phyloP scores from a whole-genome alignment of 2,113 vertebrate genomes.

The Peromyscus polionotus region DNA sequence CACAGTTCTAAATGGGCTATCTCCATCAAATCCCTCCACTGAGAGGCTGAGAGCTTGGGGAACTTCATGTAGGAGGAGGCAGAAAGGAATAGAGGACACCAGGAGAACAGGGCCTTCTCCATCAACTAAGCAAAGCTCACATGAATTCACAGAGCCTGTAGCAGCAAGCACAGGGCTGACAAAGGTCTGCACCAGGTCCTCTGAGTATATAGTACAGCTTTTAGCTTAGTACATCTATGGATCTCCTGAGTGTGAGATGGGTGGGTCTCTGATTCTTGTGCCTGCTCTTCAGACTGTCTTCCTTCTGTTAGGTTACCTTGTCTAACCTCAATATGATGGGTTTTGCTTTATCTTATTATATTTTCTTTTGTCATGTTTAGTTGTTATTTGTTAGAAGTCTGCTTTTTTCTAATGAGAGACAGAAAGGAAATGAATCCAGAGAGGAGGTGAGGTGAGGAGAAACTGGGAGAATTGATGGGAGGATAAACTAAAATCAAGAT shows the following conservation, averaged over 20 bases:
- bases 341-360: neutral
- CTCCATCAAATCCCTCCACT: neutral
- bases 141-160: neutral
- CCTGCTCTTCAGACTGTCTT: neutral
- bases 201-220: neutral
- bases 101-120: neutral
- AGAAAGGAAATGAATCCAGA: neutral
- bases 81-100: neutral
- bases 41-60: neutral
- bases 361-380: neutral
- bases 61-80: neutral
- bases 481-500: neutral
- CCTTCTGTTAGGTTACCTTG: neutral
- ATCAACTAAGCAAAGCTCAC: neutral
- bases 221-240: neutral
- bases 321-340: neutral
- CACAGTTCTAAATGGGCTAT: neutral
- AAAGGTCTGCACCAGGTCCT: neutral
- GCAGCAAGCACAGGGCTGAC: neutral
- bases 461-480: neutral
- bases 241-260: neutral
- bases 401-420: neutral
- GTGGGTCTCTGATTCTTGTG: neutral
- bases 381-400: neutral
- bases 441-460: neutral